A percentile compares a stretch with the other conserved stretches of the same genome.
Conservation (phyloP, 37 sponge, comb jelly and placozoan species). For the Ianthella basta region DNA sequence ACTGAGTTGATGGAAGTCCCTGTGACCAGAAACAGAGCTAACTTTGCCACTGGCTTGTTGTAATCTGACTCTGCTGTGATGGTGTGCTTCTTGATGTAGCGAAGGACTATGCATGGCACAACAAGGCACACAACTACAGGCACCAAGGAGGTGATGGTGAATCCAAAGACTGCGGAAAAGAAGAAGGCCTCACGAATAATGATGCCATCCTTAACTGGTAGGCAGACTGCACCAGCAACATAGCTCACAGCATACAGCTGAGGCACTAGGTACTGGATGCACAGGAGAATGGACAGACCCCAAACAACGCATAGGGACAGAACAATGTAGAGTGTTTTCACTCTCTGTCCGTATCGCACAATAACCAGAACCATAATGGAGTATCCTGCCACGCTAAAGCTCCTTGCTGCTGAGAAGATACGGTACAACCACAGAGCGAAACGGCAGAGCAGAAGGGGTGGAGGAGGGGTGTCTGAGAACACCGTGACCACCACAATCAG, state of each 20-base stretch:
- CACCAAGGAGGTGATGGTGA: background rate
- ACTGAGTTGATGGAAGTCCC: background rate
- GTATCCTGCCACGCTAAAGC: no score
- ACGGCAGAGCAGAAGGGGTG: background rate
- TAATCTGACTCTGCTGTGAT: background rate
- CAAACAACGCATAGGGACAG: no score
- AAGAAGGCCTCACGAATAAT: background rate
- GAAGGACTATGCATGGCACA: background rate
- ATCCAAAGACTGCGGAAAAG: background rate
- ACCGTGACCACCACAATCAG: background rate
- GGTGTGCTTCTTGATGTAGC: background rate
- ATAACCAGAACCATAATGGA: no score
- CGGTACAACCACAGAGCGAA: background rate
- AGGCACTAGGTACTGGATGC: no score
- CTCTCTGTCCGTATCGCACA: no score
- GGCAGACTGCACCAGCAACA: background rate
- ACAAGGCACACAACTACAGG: background rate
- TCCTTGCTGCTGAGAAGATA: no score
- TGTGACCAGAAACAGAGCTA: constrained; percentile 4
- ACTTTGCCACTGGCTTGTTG: background rate
- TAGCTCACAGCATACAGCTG: background rate
- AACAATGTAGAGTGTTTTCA: no score
- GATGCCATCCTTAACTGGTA: background rate
- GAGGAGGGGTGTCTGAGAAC: background rate
- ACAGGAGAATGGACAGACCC: no score